These are phyloP conservation scores for Drosophila littoralis DNA, from an alignment of 1,140 invertebrate species.

Conservation along the genomic window DNA sequence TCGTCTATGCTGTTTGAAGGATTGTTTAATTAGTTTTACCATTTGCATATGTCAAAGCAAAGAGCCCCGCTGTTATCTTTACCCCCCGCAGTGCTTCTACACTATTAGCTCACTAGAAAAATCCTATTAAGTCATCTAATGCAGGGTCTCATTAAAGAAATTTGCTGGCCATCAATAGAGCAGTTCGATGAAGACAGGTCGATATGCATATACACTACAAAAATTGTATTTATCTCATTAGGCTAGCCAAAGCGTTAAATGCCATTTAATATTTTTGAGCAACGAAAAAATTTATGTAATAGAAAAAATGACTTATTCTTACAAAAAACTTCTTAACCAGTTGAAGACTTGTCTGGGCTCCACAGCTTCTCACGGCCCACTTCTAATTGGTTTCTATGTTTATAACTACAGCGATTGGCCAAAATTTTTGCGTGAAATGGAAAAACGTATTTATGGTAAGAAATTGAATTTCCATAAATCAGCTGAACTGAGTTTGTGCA, in stretches of 20 bases:
- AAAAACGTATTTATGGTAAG: neutral
- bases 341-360: slow-evolving; percentile 20
- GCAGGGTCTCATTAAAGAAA: slow-evolving; percentile 33
- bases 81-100: slow-evolving; percentile 6
- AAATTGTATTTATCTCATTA: neutral
- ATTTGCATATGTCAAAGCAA: slow-evolving; percentile 78
- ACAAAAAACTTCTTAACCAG: slow-evolving; percentile 1
- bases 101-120: slow-evolving; percentile 17
- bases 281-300: neutral
- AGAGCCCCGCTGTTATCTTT: slow-evolving; percentile 13
- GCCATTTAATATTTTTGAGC: neutral
- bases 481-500: no score
- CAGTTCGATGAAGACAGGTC: neutral
- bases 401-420: slow-evolving; percentile 5
- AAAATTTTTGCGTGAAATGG: neutral
- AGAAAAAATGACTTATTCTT: slow-evolving; percentile 8
- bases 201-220: slow-evolving; percentile 16
- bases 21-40: slow-evolving; percentile 65
- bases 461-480: neutral
- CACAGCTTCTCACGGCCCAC: neutral
- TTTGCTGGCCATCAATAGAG: neutral
- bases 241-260: neutral
- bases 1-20: slow-evolving; percentile 35
- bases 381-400: slow-evolving; percentile 14
- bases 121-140: slow-evolving; percentile 69